Percentiles rank a stretch among this genome's conserved stretches.
Evolutionary conservation across 2,113 vertebrate species (phyloP).

Genomic region (Paratilapia polleni): DNA sequence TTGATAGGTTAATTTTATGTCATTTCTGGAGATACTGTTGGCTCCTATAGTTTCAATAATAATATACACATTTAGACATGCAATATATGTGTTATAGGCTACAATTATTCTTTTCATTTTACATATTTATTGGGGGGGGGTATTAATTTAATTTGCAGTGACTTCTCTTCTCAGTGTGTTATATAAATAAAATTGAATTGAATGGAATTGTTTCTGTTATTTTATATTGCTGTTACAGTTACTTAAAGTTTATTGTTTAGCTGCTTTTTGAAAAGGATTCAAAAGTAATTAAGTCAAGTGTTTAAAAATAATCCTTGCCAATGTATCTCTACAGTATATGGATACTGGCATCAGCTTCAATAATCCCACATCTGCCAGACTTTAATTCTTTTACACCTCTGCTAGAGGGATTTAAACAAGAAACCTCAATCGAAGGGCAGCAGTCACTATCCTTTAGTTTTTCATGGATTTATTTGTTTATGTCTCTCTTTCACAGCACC

Average conservation of each 20-base stretch:
- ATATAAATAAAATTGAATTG: too few species aligned
- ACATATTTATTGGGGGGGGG: not conserved
- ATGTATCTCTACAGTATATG: not conserved
- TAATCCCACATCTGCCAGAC: slow-evolving; percentile 1
- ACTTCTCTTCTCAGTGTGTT: too few species aligned
- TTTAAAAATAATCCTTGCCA: not conserved
- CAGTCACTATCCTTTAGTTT: not conserved
- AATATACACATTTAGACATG: not conserved
- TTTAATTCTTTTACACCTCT: not conserved
- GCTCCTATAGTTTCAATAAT: not conserved
- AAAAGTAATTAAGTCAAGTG: not conserved
- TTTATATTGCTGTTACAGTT: not conserved
- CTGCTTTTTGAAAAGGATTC: not conserved
- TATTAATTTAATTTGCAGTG: not conserved
- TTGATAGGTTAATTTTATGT: not conserved
- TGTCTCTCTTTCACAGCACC: not conserved
- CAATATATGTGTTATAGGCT: not conserved
- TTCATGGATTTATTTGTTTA: not conserved
- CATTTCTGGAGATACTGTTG: not conserved
- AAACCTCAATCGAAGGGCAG: not conserved
- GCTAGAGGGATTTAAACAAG: not conserved
- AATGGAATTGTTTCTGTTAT: not conserved
- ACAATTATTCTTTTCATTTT: not conserved
- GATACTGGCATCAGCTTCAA: not conserved
- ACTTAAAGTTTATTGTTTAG: not conserved